Conservation (phyloP, 2,797 vertebrate species). For the Ispidina picta region DNA sequence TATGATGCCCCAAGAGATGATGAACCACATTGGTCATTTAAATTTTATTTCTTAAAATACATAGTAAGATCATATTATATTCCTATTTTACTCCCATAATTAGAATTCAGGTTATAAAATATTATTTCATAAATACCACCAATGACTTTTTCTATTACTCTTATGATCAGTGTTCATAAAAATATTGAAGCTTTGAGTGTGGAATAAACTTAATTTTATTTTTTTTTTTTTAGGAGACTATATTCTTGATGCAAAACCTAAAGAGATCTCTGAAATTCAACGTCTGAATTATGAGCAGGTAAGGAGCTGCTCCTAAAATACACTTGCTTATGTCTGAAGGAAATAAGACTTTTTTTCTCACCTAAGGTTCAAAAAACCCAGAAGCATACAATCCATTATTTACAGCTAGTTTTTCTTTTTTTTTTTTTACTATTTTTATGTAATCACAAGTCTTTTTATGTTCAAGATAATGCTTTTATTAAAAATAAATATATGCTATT, state of each 20-base stretch:
- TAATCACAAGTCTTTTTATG: background rate
- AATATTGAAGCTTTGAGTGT: background rate
- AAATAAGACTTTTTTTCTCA: background rate
- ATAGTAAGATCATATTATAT: background rate
- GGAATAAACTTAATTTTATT: background rate
- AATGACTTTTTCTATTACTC: too few relatives aligned
- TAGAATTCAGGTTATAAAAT: background rate
- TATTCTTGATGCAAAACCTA: slow-evolving; percentile 97
- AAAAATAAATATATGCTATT: background rate
- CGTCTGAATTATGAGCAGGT: slow-evolving; percentile 99
- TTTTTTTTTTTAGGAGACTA: slow-evolving; percentile 90
- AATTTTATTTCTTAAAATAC: background rate
- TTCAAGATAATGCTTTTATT: background rate
- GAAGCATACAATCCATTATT: background rate
- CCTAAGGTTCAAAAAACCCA: background rate
- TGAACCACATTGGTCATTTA: background rate
- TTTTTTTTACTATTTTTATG: background rate
- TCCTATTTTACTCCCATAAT: background rate
- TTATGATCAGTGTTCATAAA: background rate
- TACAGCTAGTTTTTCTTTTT: background rate
- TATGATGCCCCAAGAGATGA: background rate
- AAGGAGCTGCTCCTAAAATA: slow-evolving; percentile 57
- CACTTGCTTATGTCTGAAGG: background rate
- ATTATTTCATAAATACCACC: background rate
- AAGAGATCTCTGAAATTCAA: slow-evolving; percentile 98